phyloP scores from a whole-genome alignment of 1,140 invertebrate genomes.

The Armadillidium nasatum region DNA sequence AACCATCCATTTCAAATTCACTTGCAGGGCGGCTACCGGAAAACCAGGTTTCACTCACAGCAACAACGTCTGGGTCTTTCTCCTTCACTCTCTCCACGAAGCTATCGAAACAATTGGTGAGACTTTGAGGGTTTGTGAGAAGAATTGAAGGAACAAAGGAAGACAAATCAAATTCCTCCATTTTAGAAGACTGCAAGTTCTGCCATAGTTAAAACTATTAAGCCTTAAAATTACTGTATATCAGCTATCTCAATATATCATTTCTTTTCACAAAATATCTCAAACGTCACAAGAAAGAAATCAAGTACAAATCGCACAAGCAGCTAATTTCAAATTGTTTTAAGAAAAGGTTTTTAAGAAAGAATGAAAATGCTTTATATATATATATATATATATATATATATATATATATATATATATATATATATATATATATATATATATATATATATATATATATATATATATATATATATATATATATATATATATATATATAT shows the following conservation, averaged over 20 bases:
- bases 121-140: conserved; percentile 40
- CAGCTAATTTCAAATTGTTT: too few species aligned
- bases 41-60: conserved; percentile 43
- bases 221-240: background rate
- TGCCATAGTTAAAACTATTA: conserved; percentile 1
- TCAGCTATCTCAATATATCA: background rate
- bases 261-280: too few species aligned
- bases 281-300: too few species aligned
- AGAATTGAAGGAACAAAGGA: conserved; percentile 30
- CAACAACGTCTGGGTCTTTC: conserved; percentile 34
- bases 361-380: too few species aligned
- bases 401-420: too few species aligned
- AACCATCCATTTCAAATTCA: conserved; percentile 27
- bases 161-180: background rate
- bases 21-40: conserved; percentile 32
- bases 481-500: too few species aligned
- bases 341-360: too few species aligned
- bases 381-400: too few species aligned
- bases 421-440: too few species aligned
- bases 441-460: too few species aligned
- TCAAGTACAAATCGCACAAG: too few species aligned
- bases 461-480: too few species aligned
- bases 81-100: conserved; percentile 25
- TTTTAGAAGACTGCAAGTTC: background rate
- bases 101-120: conserved; percentile 42